phyloP scores from a whole-genome alignment of 2,888 invertebrate genomes.

The Drosophila barbarae region DNA sequence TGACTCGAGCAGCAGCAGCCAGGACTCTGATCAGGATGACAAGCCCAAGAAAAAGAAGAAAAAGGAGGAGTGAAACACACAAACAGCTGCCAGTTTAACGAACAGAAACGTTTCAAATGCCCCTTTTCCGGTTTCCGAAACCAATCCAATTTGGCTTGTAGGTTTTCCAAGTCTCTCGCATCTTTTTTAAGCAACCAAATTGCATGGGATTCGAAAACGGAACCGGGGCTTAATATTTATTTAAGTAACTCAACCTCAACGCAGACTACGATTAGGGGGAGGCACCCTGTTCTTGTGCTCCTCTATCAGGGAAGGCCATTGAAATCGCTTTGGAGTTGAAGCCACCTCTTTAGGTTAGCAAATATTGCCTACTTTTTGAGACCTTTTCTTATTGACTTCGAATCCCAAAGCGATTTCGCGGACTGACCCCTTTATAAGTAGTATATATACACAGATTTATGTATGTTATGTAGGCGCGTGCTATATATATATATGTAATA shows the following conservation, averaged over 20 bases:
- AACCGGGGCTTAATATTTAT: conserved; percentile 53
- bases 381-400: neutral
- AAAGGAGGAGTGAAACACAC: conserved; percentile 36
- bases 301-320: neutral
- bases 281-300: conserved; percentile 30
- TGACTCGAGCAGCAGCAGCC: conserved; percentile 27
- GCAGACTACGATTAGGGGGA: conserved; percentile 57
- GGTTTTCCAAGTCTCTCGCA: neutral
- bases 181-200: neutral
- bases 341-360: neutral
- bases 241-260: conserved; percentile 62
- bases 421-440: conserved; percentile 6
- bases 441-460: conserved; percentile 37
- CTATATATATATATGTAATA: conserved; percentile 41
- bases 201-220: conserved; percentile 1
- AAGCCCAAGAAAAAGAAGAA: conserved; percentile 62
- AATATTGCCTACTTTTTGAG: neutral
- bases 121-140: conserved; percentile 6
- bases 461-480: conserved; percentile 34
- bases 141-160: conserved; percentile 4
- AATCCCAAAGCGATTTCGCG: neutral
- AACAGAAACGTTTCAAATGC: conserved; percentile 61
- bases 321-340: neutral
- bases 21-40: conserved; percentile 47
- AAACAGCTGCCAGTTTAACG: conserved; percentile 50